These are phyloP conservation scores for Cydia amplana DNA, from an alignment of 1,140 invertebrate genomes.

Conservation along the genomic window DNA sequence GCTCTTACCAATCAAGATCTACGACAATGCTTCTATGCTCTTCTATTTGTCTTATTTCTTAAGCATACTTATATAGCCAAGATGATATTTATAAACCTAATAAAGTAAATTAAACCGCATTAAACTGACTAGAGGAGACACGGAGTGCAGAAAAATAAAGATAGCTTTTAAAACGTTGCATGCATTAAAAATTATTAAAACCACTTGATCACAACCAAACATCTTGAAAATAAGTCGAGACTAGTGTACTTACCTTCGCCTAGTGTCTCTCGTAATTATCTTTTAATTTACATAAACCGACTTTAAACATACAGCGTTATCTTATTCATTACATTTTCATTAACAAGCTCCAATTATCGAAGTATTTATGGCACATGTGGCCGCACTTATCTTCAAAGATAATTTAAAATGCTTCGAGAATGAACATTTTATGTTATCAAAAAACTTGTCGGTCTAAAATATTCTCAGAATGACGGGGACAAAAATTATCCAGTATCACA, in stretches of 20 bases:
- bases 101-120: not conserved
- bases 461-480: constrained; percentile 14
- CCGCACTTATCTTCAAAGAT: constrained; percentile 8
- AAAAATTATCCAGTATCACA: constrained; percentile 29
- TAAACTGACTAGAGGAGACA: not conserved
- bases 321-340: constrained; percentile 19
- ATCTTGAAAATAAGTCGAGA: not conserved
- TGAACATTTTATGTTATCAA: constrained; percentile 11
- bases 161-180: not conserved
- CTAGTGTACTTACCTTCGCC: not conserved
- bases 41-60: not conserved
- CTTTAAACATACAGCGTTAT: not conserved
- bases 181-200: not conserved
- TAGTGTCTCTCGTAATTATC: not conserved
- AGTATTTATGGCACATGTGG: constrained; percentile 28
- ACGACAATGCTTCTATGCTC: not conserved
- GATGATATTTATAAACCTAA: not conserved
- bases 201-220: not conserved
- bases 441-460: constrained; percentile 12
- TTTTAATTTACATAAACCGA: not conserved
- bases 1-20: not conserved
- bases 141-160: too few species aligned
- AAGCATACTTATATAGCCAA: not conserved
- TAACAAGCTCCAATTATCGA: constrained; percentile 17
- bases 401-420: not conserved